Evolutionary conservation across 2,888 invertebrate species (phyloP).

Genomic region (Cheilosia urbana): DNA sequence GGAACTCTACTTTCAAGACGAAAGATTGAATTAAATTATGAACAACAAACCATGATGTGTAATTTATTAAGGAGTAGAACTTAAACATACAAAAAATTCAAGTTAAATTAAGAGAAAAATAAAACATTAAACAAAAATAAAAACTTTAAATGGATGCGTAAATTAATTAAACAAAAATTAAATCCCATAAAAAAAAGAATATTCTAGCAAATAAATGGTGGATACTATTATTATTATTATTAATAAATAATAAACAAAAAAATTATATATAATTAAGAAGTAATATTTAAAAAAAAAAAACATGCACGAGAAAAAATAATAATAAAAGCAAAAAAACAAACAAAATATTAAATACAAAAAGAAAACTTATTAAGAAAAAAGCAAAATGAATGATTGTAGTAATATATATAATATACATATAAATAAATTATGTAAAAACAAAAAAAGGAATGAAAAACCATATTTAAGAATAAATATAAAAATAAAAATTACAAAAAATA

Average conservation of each 20-base stretch:
- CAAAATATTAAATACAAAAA: constrained; percentile 35
- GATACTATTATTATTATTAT: constrained; percentile 73
- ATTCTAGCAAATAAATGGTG: constrained; percentile 76
- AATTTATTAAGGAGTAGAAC: constrained; percentile 66
- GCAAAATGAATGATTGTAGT: constrained; percentile 76
- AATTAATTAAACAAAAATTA: constrained; percentile 57
- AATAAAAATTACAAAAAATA: constrained; percentile 76
- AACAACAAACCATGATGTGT: constrained; percentile 64
- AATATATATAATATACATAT: constrained; percentile 77
- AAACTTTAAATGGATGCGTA: constrained; percentile 38
- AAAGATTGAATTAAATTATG: constrained; percentile 25
- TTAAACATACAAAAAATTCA: constrained; percentile 26
- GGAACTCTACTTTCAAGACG: not conserved
- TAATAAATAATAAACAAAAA: constrained; percentile 54
- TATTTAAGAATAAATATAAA: constrained; percentile 77
- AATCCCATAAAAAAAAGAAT: constrained; percentile 46
- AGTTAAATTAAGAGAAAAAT: constrained; percentile 27
- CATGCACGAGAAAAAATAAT: constrained; percentile 55
- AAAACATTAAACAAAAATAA: constrained; percentile 10
- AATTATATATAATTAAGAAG: constrained; percentile 64
- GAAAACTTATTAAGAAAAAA: constrained; percentile 58
- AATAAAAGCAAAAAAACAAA: constrained; percentile 38
- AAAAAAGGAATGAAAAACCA: constrained; percentile 76
- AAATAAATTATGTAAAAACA: constrained; percentile 76
- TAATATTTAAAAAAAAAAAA: constrained; percentile 69